Evolutionary conservation across 2,113 vertebrate species (phyloP).

Genomic region (Silurus glanis): DNA sequence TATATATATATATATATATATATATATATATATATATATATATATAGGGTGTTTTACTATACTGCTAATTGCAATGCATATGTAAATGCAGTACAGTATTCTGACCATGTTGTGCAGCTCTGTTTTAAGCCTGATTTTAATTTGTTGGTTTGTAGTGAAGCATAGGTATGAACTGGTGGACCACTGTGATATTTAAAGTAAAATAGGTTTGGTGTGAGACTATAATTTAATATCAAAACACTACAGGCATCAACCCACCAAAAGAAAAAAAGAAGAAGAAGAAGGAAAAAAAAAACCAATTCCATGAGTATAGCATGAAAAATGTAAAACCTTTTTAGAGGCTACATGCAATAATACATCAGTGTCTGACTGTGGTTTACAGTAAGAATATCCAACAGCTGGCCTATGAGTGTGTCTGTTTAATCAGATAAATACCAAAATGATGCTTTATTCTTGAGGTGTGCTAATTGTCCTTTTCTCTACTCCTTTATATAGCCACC

Average conservation of each 20-base stretch:
- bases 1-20: too few species aligned
- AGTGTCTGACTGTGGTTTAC: slow-evolving; percentile 24
- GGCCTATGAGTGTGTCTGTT: neutral
- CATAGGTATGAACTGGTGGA: neutral
- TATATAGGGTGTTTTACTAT: neutral
- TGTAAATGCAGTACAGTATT: neutral
- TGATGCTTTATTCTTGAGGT: neutral
- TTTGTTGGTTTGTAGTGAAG: neutral
- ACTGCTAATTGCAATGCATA: neutral
- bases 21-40: too few species aligned
- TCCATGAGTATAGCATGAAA: neutral
- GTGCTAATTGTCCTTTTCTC: neutral
- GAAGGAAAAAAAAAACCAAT: neutral
- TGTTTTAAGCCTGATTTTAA: neutral
- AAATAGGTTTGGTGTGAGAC: neutral
- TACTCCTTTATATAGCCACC: neutral
- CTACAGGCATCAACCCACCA: neutral
- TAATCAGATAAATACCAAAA: neutral
- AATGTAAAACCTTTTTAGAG: neutral
- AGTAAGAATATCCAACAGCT: neutral
- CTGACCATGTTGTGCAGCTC: neutral
- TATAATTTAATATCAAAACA: neutral
- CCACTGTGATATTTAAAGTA: neutral
- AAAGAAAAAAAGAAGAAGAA: neutral
- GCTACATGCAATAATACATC: neutral